Conservation (phyloP, 2,888 invertebrate genomes). For the Pardosa pseudoannulata region DNA sequence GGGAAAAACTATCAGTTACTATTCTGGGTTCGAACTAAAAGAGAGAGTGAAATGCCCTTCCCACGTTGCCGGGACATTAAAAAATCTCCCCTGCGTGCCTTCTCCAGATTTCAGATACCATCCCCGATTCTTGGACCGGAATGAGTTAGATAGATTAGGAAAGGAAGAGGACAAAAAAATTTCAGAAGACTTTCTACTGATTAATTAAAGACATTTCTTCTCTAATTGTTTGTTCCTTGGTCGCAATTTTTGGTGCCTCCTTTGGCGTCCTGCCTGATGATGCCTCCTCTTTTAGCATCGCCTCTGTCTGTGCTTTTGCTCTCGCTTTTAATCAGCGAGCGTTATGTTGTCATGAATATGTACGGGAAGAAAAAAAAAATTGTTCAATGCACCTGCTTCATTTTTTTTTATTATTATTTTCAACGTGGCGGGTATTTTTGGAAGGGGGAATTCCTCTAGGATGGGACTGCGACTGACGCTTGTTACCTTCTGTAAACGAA, state of each 20-base stretch:
- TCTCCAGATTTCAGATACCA: not conserved
- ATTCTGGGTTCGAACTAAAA: not conserved
- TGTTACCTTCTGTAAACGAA: too few relatives aligned
- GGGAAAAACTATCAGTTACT: not conserved
- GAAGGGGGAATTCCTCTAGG: too few relatives aligned
- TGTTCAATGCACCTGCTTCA: not conserved
- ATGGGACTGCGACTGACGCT: too few relatives aligned
- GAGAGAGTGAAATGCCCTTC: not conserved
- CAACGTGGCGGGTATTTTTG: not conserved
- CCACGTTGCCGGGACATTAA: not conserved
- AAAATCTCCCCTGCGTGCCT: not conserved
- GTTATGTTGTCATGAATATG: not conserved
- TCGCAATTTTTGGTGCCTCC: not conserved
- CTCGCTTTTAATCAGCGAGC: not conserved
- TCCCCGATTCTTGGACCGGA: not conserved
- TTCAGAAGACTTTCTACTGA: not conserved
- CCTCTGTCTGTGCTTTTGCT: not conserved
- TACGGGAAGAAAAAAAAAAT: not conserved
- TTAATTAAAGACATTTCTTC: conserved; percentile 9
- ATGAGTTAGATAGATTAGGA: not conserved
- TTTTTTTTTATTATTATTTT: not conserved
- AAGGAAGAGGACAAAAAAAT: not conserved
- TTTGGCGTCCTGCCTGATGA: conserved; percentile 1
- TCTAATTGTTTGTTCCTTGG: not conserved
- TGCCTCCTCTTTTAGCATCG: not conserved